Percentiles rank a stretch among this genome's conserved stretches.
Evolutionary conservation across 2,113 vertebrate species (phyloP).

Genomic region (Pelusios castaneus): DNA sequence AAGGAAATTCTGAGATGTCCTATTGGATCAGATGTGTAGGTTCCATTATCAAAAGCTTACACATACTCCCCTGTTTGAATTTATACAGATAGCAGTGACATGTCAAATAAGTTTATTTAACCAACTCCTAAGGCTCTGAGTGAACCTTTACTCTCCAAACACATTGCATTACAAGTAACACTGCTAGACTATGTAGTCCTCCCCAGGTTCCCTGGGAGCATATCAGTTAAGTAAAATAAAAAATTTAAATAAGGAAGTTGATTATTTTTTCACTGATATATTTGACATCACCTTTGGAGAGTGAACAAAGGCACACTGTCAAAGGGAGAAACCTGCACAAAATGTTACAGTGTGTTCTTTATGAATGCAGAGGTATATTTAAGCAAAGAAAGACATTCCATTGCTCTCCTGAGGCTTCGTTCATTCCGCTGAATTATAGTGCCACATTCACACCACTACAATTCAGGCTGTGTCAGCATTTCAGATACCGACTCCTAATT

Average conservation of each 20-base stretch:
- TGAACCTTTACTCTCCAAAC: slow-evolving; percentile 23
- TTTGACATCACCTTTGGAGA: slow-evolving; percentile 73
- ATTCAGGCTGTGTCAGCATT: slow-evolving; percentile 23
- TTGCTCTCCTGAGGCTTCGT: slow-evolving; percentile 72
- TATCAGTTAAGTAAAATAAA: slow-evolving; percentile 47
- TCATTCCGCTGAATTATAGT: slow-evolving; percentile 60
- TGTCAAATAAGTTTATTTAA: not conserved
- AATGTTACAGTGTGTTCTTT: slow-evolving; percentile 76
- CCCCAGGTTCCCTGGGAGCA: slow-evolving; percentile 29
- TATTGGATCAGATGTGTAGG: not conserved
- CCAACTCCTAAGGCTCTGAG: not conserved
- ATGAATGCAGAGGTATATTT: slow-evolving; percentile 72
- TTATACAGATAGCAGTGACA: not conserved
- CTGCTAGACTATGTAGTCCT: slow-evolving; percentile 10
- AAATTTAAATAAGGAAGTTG: slow-evolving; percentile 59
- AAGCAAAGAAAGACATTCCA: slow-evolving; percentile 77
- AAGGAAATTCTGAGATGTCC: not conserved
- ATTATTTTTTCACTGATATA: slow-evolving; percentile 70
- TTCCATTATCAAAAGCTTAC: not conserved
- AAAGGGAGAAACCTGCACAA: slow-evolving; percentile 70
- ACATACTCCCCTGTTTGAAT: not conserved
- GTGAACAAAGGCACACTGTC: slow-evolving; percentile 78
- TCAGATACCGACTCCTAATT: slow-evolving; percentile 39
- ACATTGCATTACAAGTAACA: not conserved
- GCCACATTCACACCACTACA: slow-evolving; percentile 57